Evolutionary conservation across 2,888 invertebrate genomes (phyloP), one percentile per base, ranked within the genome.

Genomic region (Plebejus anna): DNA sequence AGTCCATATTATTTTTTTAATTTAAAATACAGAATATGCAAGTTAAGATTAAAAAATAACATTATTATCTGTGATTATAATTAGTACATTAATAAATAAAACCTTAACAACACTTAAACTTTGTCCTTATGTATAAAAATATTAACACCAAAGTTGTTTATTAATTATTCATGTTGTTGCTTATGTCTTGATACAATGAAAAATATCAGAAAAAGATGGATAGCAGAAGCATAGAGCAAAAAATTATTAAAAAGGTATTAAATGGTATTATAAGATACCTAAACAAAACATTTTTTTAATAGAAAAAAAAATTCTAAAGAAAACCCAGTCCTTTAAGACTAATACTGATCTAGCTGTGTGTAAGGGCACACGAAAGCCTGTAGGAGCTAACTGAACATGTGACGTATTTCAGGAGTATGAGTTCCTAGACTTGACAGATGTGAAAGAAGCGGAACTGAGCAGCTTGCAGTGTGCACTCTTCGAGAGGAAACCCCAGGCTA

Each of bases 341-440:
- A 28, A 61, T 11, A 28, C 32, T 66, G 22, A n/a, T 59, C n/a
- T n/a, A n/a, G 59, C 22, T 9, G 11, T 66, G 66, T 66, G 4
- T 32, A 66, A 66, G 32, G 61, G 61, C 28, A 71, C n/a, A 38
- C 2, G 0, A 22, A 42, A 42, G n/a, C 42, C 1, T 3, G 16
- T 73, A 73, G 73, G 73, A 51, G n/a, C 57, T 47, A 79, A 80
- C 79, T 83, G 86, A 86, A 84, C 85, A 78, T 81, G 11, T 89
- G 89, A 82, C 86, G 82, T 93, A 86, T 94, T 94, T 85, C 92
- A 95, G 94, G 95, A 95, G 89, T 95, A 95, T 94, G 95, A 96
- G 92, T 97, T 96, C 94, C 94, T 97, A 92, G 96, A 96, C 94
- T 94, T 96, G 85, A 95, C 95, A 88, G 96, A 95, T 91, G 95